Base-by-base conservation (phyloP, 92 coral and sea anemone species). In the Epizoanthus scotinus region DNA sequence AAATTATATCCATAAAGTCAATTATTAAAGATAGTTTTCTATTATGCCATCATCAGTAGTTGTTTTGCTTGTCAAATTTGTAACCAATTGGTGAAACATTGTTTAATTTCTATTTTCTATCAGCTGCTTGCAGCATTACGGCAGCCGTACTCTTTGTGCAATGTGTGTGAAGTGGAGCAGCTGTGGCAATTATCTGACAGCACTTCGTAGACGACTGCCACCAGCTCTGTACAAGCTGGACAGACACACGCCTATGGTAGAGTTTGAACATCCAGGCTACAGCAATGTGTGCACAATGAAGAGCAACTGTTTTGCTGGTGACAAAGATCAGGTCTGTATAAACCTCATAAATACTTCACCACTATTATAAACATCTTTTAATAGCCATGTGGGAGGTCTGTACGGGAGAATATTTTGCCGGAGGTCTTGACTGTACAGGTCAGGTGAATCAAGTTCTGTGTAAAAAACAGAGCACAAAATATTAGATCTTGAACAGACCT, bases 281-380 rank as follows among this genome's bases (percentile, higher is more conserved):
- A 87, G 82, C 52, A 95, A 95, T 79, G 88, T 90, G 40, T 94
- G 98, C 54, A 95, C 99, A 21, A 93, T 94, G 95, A 95, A 95
- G 78, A 93, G 96, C 66, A 93, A 91, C 66, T 93, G 98, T 77
- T 95, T 95, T 93, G 99, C 91, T 67, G 99, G 99, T 47, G 89
- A 86, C 50, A 89, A 87, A 63, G 99, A 95, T 67, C 95, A 95
- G 89, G 98, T 95, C 63, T 61, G 84, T 22, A 42, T 25, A 40
- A 7, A 64, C 50, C 40, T 34, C 40, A 2, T 34, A 34, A 34
- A 34, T 34, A 34, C 40, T 34, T 1, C 40, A 34, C 40, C 6
- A 34, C 6, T 34, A 34, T 34, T 34, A 0, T n/a, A n/a, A n/a
- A n/a, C n/a, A n/a, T n/a, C n/a, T n/a, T n/a, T n/a, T n/a, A n/a